Evolutionary conservation across 2,888 invertebrate species (phyloP).

Genomic region (Zaprionus bogoriensis): DNA sequence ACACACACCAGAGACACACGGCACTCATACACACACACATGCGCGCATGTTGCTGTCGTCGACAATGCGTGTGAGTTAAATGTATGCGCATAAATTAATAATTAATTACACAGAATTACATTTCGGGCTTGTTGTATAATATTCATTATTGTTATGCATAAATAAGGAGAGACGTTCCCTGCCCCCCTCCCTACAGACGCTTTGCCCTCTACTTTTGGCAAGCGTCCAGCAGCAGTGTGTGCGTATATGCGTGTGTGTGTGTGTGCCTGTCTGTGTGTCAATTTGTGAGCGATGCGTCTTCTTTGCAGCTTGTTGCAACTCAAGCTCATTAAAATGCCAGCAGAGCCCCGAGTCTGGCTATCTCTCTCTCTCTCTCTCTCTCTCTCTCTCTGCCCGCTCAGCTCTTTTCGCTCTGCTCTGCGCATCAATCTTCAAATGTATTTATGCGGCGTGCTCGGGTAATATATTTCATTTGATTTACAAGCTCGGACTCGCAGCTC

Average conservation of each 20-base stretch:
- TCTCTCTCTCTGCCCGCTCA: background rate
- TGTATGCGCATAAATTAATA: conserved; percentile 82
- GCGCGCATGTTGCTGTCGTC: conserved; percentile 58
- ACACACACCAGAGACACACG: conserved; percentile 13
- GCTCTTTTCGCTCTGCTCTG: background rate
- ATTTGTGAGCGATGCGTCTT: conserved; percentile 65
- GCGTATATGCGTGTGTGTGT: background rate
- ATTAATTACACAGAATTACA: conserved; percentile 82
- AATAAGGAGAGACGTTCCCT: conserved; percentile 67
- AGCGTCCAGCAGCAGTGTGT: too few species aligned
- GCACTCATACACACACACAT: background rate
- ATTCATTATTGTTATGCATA: conserved; percentile 82
- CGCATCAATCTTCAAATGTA: conserved; percentile 68
- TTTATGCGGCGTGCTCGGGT: conserved; percentile 55
- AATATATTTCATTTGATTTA: conserved; percentile 76
- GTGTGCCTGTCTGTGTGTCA: conserved; percentile 36
- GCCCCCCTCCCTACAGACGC: background rate
- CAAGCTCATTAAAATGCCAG: conserved; percentile 75
- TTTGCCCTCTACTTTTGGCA: too few species aligned
- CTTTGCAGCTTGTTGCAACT: conserved; percentile 57
- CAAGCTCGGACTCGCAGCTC: conserved; percentile 48
- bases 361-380: background rate
- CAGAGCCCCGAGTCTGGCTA: background rate
- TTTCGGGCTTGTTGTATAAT: conserved; percentile 81
- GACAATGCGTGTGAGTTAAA: conserved; percentile 79